Conservation (phyloP, 1,140 invertebrate genomes). For the Nephila pilipes region DNA sequence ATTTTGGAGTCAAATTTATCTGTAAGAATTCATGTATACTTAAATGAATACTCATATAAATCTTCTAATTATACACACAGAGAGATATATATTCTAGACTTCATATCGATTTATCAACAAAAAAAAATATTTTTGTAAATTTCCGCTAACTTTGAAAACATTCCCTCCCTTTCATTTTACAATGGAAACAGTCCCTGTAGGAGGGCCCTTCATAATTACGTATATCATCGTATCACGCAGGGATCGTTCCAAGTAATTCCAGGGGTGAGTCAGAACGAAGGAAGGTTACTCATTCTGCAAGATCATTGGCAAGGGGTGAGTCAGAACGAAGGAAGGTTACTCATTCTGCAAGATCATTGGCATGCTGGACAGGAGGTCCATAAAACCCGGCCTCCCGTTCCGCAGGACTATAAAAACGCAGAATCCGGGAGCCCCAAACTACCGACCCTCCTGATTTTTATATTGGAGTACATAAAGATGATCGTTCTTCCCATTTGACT, state of each 20-base stretch:
- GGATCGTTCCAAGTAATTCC: not conserved
- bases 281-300: not conserved
- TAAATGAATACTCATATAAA: no score
- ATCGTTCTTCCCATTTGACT: not conserved
- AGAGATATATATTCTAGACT: no score
- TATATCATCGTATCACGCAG: not conserved
- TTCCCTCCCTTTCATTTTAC: no score
- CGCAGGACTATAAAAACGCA: not conserved
- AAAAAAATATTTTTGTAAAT: no score
- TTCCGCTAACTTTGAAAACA: no score
- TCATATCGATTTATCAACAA: no score
- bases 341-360: not conserved
- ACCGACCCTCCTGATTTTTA: not conserved
- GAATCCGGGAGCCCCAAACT: not conserved
- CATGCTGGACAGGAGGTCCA: not conserved
- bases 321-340: conserved; percentile 3
- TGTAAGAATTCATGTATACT: no score
- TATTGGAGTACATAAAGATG: conserved; percentile 25
- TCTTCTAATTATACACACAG: no score
- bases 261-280: conserved; percentile 1
- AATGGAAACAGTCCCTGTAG: not conserved
- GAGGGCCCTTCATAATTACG: not conserved
- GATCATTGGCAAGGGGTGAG: not conserved
- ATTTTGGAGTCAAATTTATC: no score
- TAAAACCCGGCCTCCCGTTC: conserved; percentile 8